These are phyloP conservation scores for Ladona fulva DNA, from an alignment of 1,140 invertebrate species.

Conservation along the genomic window DNA sequence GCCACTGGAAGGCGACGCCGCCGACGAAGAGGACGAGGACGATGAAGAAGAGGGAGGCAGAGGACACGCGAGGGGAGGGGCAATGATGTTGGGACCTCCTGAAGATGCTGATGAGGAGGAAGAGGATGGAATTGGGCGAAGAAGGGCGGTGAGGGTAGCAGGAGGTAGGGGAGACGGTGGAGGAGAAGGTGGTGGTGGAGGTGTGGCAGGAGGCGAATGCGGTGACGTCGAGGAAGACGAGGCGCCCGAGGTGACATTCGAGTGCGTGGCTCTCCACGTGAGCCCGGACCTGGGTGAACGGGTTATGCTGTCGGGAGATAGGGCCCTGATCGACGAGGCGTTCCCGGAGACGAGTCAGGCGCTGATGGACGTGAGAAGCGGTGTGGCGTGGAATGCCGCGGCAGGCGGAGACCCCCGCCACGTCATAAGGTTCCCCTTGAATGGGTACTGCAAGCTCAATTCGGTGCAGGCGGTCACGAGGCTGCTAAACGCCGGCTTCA, in stretches of 20 bases:
- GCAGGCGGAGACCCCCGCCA: slow-evolving; percentile 60
- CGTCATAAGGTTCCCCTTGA: slow-evolving; percentile 82
- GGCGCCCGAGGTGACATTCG: slow-evolving; percentile 45
- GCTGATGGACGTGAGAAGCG: slow-evolving; percentile 68
- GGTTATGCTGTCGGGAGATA: slow-evolving; percentile 74
- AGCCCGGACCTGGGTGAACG: slow-evolving; percentile 81
- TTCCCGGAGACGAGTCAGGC: slow-evolving; percentile 83
- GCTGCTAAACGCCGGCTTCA: slow-evolving; percentile 75
- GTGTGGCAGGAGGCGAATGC: slow-evolving; percentile 11
- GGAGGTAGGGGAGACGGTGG: neutral
- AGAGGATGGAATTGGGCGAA: slow-evolving; percentile 1
- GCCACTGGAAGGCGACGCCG: neutral
- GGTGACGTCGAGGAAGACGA: slow-evolving; percentile 17
- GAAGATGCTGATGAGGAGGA: slow-evolving; percentile 18
- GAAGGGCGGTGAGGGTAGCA: neutral
- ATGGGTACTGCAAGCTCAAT: slow-evolving; percentile 87
- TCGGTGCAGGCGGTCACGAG: slow-evolving; percentile 82
- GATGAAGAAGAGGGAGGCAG: slow-evolving; percentile 15
- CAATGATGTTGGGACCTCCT: slow-evolving; percentile 29
- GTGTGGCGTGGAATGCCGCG: slow-evolving; percentile 68
- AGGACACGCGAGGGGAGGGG: slow-evolving; percentile 14
- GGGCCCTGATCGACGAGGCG: slow-evolving; percentile 65
- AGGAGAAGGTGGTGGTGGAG: neutral
- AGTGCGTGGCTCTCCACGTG: slow-evolving; percentile 79
- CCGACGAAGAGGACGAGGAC: slow-evolving; percentile 15